Conservation (phyloP, 2,797 vertebrate species). For the Aulostomus chinensis region DNA sequence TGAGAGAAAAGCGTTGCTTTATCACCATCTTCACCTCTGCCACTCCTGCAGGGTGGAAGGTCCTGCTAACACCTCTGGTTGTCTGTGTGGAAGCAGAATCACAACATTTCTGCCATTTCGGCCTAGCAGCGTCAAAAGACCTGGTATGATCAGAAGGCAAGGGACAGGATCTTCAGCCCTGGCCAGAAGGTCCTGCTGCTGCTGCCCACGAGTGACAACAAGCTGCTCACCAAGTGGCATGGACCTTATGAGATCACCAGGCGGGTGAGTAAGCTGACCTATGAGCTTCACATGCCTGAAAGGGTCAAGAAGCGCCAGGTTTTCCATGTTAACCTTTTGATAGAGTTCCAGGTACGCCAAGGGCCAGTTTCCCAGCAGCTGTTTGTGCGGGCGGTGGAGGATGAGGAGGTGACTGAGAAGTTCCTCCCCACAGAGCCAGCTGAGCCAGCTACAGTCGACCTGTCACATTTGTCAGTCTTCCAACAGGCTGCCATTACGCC, state of each 20-base stretch:
- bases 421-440: background rate
- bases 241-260: background rate
- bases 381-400: background rate
- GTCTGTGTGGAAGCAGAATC: too few relatives aligned
- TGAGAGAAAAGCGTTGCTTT: too few relatives aligned
- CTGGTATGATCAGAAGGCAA: background rate
- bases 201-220: background rate
- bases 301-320: background rate
- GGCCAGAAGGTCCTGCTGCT: slow-evolving; percentile 2
- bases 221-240: background rate
- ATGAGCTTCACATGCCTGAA: background rate
- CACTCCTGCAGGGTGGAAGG: too few relatives aligned
- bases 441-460: background rate
- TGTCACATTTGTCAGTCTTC: background rate
- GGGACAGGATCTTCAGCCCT: background rate
- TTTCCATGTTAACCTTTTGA: slow-evolving; percentile 2
- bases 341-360: background rate
- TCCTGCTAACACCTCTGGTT: too few relatives aligned
- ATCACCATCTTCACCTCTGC: too few relatives aligned
- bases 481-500: background rate
- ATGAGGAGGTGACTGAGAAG: background rate
- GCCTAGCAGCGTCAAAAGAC: too few relatives aligned
- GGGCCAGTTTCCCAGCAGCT: background rate
- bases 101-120: too few relatives aligned
- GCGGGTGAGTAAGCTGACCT: background rate